Base-by-base conservation (phyloP, 2,113 vertebrate species). In the Trochalopteron elliotii region DNA sequence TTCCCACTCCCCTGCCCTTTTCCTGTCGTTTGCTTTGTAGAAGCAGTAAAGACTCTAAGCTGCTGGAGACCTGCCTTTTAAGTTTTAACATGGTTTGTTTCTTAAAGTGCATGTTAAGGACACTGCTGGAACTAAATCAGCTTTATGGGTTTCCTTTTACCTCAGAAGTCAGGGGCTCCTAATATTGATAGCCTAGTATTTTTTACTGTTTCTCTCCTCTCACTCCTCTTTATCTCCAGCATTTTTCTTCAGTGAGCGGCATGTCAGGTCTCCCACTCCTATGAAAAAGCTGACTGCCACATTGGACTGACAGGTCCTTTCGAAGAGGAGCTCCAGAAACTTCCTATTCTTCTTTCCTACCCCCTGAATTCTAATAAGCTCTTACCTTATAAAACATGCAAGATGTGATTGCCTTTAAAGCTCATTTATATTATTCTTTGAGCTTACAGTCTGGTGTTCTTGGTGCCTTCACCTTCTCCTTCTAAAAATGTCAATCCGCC, bases 221-320 rank as follows among this genome's bases (percentile, higher is more conserved):
- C 40, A 55, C 30, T 65, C 33, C 37, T 90, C 63, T 90, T 57
- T 19, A 45, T 59, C 75, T 81, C 55, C 75, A 95, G 14, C 30
- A 21, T 2, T 79, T 65, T 11, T 81, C 76, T 89, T 31, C 60
- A 78, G 67, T n/a, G 37, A 92, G 39, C 22, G 78, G 50, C 52
- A 52, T 0, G 91, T 65, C 89, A 94, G 57, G 10, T 85, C 83
- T 93, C 70, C 37, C 30, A 50, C 17, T 75, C 31, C 35, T 75
- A 11, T 16, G n/a, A 56, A 50, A 59, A 80, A 25, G 5, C 20
- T 72, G 57, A 69, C 47, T 87, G 87, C 49, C 78, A 95, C 89
- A 83, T 31, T 61, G 84, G 70, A 93, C 67, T 96, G 93, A 95
- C 75, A 93, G 69, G 15, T 85, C 67, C 55, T 85, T 87, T 83